Base-by-base conservation (phyloP, 2,888 invertebrate species). In the Zelleria hepariella region DNA sequence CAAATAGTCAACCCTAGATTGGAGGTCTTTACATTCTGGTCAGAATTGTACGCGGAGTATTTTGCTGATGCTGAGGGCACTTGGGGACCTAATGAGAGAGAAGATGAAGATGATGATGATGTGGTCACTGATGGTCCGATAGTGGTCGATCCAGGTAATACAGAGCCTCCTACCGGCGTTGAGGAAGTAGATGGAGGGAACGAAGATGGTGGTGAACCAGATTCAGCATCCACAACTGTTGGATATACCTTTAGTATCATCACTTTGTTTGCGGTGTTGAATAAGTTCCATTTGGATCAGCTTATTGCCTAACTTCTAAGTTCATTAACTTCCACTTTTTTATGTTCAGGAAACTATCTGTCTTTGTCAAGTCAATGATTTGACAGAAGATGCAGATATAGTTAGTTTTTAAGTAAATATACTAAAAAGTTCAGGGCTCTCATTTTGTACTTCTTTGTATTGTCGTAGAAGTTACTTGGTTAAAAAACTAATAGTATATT, bases 181-280 rank as follows among this genome's bases (percentile, higher is more conserved):
- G 65, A 65, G 24, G 64, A 58, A 20, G 60, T 47, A 20, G 65
- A 58, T 4, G 67, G 64, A n/a, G 25, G 18, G 27, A 47, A 52
- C 27, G 67, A 64, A 10, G 64, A 64, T 0, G 69, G 63, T 15
- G 63, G 63, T 8, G 62, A 47, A 0, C 62, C 61, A 2, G 70
- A 71, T 60, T 81, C 84, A 0, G 82, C 85, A n/a, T 71, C 82
- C 0, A 75, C 73, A 0, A 66, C 73, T 53, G 68, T 76, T 10
- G 78, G 74, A 5, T 82, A 76, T 61, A 85, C 86, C 2, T 81
- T 84, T 54, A 59, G 75, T 60, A 78, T 86, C 57, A 60, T 82
- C 15, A 62, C 69, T 7, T 53, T 78, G 47, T 86, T 80, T 61
- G 62, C 74, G 1, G 10, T 84, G 2, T 56, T 86, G 56, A 74